Evolutionary conservation across 2,797 vertebrate genomes (phyloP), one percentile per base, ranked within the genome.

Genomic region (Petrocephalus sullivani): DNA sequence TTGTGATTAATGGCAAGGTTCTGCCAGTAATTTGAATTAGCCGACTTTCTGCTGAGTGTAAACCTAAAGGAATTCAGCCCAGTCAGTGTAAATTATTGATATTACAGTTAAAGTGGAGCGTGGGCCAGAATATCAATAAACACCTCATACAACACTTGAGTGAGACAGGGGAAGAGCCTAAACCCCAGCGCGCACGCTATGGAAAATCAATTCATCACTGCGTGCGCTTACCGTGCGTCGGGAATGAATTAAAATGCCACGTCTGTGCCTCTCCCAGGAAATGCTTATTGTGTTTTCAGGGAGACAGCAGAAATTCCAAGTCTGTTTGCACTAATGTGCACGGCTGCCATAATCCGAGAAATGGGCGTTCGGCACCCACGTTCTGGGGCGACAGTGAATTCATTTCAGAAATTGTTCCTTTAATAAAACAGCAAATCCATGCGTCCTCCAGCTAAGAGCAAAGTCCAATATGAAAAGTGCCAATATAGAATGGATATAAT

Each of bases 81-180:
- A 88, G 89, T 90, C 54, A 21, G 89, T 89, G 90, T 95, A 90
- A 94, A 95, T 93, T 92, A 94, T 94, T 93, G 91, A 94, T 93
- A 92, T 86, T 90, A 85, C 71, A 87, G 87, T 92, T 90, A 90
- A 91, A 91, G 86, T 88, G 90, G 87, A 90, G 90, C 88, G 87
- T 89, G 86, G 90, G 90, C 87, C 87, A 88, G 93, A 93, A 94
- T 92, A 91, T 93, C 93, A 92, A 94, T 93, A 92, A 89, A 90
- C 78, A 88, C 90, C 91, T 90, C 71, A 3, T 61, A 84, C 91
- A 91, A 90, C 60, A 82, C 21, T 83, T 19, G 21, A 7, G 85
- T 61, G 75, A 89, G 67, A 10, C 60, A 89, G 87, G 58, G 56
- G 89, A 82, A 90, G 16, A 58, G 57, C 23, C 54, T 51, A 49